A percentile compares a stretch with the other conserved stretches of the same genome.
These are phyloP conservation scores for Morone saxatilis DNA, from an alignment of 2,113 vertebrate genomes.

Conservation along the genomic window DNA sequence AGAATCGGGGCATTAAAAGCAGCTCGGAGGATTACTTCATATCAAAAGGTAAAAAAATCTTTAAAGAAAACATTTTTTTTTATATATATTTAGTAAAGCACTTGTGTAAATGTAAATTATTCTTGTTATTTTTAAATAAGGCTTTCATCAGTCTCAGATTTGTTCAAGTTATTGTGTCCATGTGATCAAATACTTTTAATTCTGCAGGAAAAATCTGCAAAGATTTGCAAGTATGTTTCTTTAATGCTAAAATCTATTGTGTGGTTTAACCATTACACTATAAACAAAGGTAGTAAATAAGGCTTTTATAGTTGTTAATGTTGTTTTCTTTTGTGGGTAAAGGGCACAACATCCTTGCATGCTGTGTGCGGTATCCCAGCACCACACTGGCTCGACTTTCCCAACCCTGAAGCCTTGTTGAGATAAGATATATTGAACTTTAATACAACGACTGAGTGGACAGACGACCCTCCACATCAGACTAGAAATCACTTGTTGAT, in stretches of 20 bases:
- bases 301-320: neutral
- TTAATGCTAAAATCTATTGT: neutral
- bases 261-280: neutral
- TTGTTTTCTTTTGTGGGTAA: slow-evolving; percentile 40
- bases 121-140: neutral
- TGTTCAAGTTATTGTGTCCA: neutral
- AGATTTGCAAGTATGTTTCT: neutral
- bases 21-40: neutral
- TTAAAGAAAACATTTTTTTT: neutral
- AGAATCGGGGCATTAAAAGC: neutral
- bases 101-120: neutral
- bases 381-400: slow-evolving; percentile 17
- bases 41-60: neutral
- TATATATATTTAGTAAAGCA: neutral
- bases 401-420: slow-evolving; percentile 17
- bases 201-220: neutral
- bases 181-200: slow-evolving; percentile 1
- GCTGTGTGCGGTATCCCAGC: slow-evolving; percentile 53
- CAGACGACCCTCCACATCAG: slow-evolving; percentile 25
- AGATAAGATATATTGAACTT: slow-evolving; percentile 53
- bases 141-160: neutral
- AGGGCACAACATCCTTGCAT: slow-evolving; percentile 41
- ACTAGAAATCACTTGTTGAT: slow-evolving; percentile 51
- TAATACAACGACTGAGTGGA: slow-evolving; percentile 31
- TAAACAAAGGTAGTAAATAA: slow-evolving; percentile 47